Base-by-base conservation (phyloP, 2,113 vertebrate genomes). In the Boulengeromyrus knoepffleri region DNA sequence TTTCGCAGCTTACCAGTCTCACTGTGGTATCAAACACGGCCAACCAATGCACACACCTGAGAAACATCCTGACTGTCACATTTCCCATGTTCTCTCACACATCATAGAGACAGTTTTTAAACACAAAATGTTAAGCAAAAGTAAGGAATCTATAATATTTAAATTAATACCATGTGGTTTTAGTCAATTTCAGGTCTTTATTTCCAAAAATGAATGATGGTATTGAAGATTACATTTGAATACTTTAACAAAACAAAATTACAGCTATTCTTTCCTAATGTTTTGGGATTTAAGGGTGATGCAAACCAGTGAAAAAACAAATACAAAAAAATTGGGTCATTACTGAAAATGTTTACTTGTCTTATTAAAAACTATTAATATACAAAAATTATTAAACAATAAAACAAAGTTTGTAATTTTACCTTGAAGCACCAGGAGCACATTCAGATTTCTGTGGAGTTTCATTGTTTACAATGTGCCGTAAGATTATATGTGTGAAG, bases 401-500 rank as follows among this genome's bases (percentile, higher is more conserved):
- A 86, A 86, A 86, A 86, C 46, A 50, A 86, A 86, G 12, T 27
- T 47, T 86, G 84, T 47, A 85, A 27, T 12, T 45, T 47, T 85
- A 49, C 17, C 21, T n/a, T 46, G 19, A 15, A 49, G 46, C 3
- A 85, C 12, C 39, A 1, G 0, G 53, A 13, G n/a, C 36, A 89
- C 39, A 53, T 21, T 53, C 36, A 39, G 87, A 46, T 66, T 58
- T 58, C 5, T 85, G 31, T 80, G 93, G 87, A 21, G 90, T 93
- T 80, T 9, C 66, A 21, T 88, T 91, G 89, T 94, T 92, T 5
- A 96, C 46, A 3, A 97, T 90, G 88, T 97, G 95, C 86, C 70
- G 95, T 89, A 99, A 66, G 19, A 97, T 95, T 0, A 96, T 95
- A 0, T 95, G 94, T 90, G 97, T 94, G 19, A 98, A 96, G 3